Evolutionary conservation across 2,888 invertebrate species (phyloP).

Genomic region (Drosophila villosipedis): DNA sequence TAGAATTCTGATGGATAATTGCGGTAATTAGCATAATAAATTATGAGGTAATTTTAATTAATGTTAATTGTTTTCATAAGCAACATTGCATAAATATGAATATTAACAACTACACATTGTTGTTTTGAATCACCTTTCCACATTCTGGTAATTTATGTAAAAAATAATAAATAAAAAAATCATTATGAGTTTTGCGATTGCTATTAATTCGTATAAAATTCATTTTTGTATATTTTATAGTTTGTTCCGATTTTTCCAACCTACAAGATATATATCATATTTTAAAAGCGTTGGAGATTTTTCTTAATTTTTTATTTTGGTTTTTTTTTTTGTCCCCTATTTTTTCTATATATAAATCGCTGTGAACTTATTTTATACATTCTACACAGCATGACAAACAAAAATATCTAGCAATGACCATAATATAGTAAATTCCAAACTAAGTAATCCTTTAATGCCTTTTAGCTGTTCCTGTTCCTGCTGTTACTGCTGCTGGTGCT

Average conservation of each 20-base stretch:
- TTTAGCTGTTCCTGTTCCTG: slow-evolving; percentile 53
- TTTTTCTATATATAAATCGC: slow-evolving; percentile 47
- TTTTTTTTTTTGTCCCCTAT: slow-evolving; percentile 1
- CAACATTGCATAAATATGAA: neutral
- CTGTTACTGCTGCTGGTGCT: neutral
- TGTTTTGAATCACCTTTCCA: neutral
- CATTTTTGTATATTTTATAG: neutral
- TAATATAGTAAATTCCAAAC: slow-evolving; percentile 70
- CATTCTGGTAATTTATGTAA: neutral
- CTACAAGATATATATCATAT: neutral
- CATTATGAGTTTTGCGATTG: neutral
- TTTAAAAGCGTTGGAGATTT: neutral
- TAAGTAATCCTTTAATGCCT: slow-evolving; percentile 74
- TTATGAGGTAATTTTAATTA: neutral
- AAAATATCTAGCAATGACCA: slow-evolving; percentile 45
- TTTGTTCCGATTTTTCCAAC: neutral
- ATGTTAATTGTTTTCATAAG: neutral
- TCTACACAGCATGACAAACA: slow-evolving; percentile 38
- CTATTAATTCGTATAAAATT: neutral
- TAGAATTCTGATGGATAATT: neutral
- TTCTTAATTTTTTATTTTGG: neutral
- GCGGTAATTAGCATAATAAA: neutral
- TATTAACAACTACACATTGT: neutral
- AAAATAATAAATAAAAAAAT: neutral
- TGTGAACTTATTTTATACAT: slow-evolving; percentile 44